Conservation (phyloP, 2,113 vertebrate species). For the Gobiocypris rarus region DNA sequence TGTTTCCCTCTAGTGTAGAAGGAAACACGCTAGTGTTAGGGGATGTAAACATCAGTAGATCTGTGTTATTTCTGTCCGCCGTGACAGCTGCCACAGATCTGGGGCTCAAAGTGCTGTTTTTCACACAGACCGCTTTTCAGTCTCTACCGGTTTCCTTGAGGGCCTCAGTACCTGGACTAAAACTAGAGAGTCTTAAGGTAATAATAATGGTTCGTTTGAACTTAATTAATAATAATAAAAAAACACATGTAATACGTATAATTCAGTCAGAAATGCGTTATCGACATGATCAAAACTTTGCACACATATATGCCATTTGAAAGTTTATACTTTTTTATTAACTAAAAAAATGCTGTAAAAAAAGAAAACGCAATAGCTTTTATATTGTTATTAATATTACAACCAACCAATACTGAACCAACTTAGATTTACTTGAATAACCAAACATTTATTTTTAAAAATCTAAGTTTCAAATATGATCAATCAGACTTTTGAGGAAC, state of each 20-base stretch:
- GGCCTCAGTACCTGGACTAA: conserved; percentile 60
- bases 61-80: conserved; percentile 73
- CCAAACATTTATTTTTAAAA: no score
- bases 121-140: conserved; percentile 70
- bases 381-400: no score
- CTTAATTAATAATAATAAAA: background rate
- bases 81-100: conserved; percentile 71
- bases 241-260: background rate
- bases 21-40: conserved; percentile 66
- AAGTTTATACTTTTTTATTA: no score
- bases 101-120: conserved; percentile 70
- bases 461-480: no score
- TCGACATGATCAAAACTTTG: no score
- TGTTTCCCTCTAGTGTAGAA: background rate
- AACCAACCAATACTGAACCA: no score
- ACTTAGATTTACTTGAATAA: no score
- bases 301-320: no score
- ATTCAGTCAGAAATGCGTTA: background rate
- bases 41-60: conserved; percentile 62
- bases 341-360: no score
- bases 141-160: conserved; percentile 70
- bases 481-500: no score
- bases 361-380: no score
- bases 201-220: background rate
- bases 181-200: conserved; percentile 73